Conservation (phyloP, 2,888 invertebrate genomes). For the Cotesia congregata region DNA sequence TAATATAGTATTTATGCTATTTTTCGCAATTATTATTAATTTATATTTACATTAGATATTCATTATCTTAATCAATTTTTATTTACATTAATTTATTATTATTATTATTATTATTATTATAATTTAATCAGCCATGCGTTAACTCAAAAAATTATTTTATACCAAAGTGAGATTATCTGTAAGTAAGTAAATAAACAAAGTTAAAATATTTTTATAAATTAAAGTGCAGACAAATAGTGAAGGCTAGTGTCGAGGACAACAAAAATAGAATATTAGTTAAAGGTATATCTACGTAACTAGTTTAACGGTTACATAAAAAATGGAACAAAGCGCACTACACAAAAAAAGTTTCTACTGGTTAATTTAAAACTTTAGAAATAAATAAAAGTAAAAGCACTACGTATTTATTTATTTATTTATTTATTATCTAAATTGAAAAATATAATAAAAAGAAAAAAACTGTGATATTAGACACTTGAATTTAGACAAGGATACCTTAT, state of each 20-base stretch:
- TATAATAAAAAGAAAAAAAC: slow-evolving; percentile 5
- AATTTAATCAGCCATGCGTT: background rate
- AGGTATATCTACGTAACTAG: background rate
- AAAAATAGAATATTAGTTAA: slow-evolving; percentile 3
- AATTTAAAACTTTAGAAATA: background rate
- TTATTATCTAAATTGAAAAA: no score
- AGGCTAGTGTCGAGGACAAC: background rate
- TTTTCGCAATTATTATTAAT: background rate
- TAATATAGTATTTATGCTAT: background rate
- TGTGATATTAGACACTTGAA: slow-evolving; percentile 24
- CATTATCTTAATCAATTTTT: background rate
- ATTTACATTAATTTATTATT: background rate
- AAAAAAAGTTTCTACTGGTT: no score
- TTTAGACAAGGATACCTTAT: slow-evolving; percentile 61
- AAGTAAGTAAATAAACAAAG: background rate
- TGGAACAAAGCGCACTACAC: background rate
- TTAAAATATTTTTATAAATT: background rate
- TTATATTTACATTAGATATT: slow-evolving; percentile 24
- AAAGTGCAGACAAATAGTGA: background rate
- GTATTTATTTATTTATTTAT: background rate
- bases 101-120: no score
- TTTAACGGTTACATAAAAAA: background rate
- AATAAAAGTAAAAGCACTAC: background rate
- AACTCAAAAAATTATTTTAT: no score
- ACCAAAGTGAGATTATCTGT: no score